Evolutionary conservation across 2,888 invertebrate species (phyloP), one percentile per base, ranked within the genome.

Genomic region (Scaptomyza tumidula): DNA sequence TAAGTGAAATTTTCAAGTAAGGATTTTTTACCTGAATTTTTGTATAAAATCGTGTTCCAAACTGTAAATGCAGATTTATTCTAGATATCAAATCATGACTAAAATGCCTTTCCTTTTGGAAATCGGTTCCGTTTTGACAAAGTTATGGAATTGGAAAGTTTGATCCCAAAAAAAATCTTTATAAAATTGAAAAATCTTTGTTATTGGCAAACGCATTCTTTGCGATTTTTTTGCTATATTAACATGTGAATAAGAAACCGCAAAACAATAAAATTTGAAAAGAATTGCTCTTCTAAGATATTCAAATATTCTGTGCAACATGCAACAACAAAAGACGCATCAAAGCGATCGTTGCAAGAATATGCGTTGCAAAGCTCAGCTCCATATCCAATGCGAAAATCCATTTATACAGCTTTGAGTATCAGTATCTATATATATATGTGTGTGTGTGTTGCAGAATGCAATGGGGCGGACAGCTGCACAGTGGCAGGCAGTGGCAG

Each of bases 401-500:
- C 46, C 53, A 48, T 63, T 63, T 54, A 44, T 35, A 45, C 31
- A 44, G 44, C 29, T 31, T 6, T 45, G 9, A 16, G 44, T 53
- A 0, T 2, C 11, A 10, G 31, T 53, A 50, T 35, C 43, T 41
- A 14, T 31, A n/a, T 49, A 19, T 50, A 46, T 54, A 50, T 62
- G 33, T 67, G 48, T 49, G 24, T 49, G 49, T 58, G 57, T 49
- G 29, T 63, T 78, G 58, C 54, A 60, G 61, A 62, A 67, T 61
- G 69, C 78, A 35, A 43, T 68, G 71, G 68, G 82, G 79, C 72
- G 82, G 86, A 77, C 80, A 87, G 72, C 70, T 79, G 88, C 64
- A 85, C 80, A 86, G 86, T 86, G 78, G 87, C 84, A 69, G 78
- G 59, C 58, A 59, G 64, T 63, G 78, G 87, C 84, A 69, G 78